Evolutionary conservation across 2,888 invertebrate genomes (phyloP).

Genomic region (Melinaea menophilus): DNA sequence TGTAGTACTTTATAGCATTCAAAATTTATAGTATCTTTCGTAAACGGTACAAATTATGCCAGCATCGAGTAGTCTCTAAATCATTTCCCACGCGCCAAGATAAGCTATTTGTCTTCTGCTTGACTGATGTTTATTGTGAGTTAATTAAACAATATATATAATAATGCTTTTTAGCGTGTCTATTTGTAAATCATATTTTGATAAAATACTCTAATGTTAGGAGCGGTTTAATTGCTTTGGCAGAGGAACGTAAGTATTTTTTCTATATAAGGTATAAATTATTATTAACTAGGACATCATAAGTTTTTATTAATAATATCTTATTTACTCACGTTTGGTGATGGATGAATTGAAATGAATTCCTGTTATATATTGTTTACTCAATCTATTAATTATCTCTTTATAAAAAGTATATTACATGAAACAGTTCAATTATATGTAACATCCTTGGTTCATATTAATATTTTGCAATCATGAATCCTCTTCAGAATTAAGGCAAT

Average conservation of each 20-base stretch:
- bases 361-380: background rate
- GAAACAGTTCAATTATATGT: background rate
- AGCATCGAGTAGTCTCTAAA: constrained; percentile 42
- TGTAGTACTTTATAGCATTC: constrained; percentile 19
- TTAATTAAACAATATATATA: constrained; percentile 61
- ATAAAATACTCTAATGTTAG: too few relatives aligned
- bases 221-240: too few relatives aligned
- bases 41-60: constrained; percentile 32
- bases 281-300: too few relatives aligned
- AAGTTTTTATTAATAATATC: too few relatives aligned
- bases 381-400: background rate
- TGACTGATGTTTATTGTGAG: constrained; percentile 49
- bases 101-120: constrained; percentile 36
- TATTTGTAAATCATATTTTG: background rate
- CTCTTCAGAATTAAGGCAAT: constrained; percentile 38
- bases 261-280: too few relatives aligned
- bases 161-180: background rate
- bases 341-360: too few relatives aligned
- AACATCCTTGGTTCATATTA: background rate
- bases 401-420: background rate
- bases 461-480: background rate
- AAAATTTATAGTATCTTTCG: constrained; percentile 31
- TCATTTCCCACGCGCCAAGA: constrained; percentile 61
- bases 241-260: too few relatives aligned
- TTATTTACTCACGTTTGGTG: too few relatives aligned